Conservation (phyloP, 2,888 invertebrate genomes). For the Chymomyza fuscimana region DNA sequence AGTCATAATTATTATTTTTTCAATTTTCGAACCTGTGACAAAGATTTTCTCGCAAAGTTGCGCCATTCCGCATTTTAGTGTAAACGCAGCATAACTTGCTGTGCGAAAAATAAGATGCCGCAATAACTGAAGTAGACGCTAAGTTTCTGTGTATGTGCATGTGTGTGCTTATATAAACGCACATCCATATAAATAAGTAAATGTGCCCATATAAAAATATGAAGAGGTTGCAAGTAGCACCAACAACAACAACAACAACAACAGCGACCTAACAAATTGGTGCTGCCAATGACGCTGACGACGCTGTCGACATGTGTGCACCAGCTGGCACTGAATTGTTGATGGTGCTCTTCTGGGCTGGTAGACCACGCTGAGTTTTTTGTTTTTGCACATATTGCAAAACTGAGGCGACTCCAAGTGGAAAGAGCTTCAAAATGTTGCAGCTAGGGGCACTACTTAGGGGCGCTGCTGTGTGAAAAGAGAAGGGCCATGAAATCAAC, state of each 20-base stretch:
- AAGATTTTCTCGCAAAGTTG: too few relatives aligned
- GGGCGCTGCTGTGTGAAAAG: conserved; percentile 4
- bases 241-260: conserved; percentile 5
- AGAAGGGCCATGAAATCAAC: not conserved
- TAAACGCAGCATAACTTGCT: not conserved
- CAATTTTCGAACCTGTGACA: too few relatives aligned
- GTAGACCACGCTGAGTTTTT: not conserved
- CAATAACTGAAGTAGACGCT: too few relatives aligned
- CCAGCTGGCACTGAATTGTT: conserved; percentile 47
- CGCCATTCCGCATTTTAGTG: not conserved
- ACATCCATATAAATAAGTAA: conserved; percentile 25
- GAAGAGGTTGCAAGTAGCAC: conserved; percentile 27
- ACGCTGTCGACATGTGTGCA: conserved; percentile 56
- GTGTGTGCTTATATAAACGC: conserved; percentile 1
- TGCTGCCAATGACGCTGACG: conserved; percentile 31
- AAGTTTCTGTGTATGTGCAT: not conserved
- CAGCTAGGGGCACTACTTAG: conserved; percentile 13
- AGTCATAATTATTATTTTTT: too few relatives aligned
- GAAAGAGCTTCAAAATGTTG: not conserved
- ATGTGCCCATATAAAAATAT: conserved; percentile 32
- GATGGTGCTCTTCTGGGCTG: not conserved
- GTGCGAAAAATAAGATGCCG: too few relatives aligned
- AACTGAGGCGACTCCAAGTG: not conserved
- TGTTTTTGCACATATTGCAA: not conserved
- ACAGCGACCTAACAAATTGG: conserved; percentile 45